Evolutionary conservation across 2,797 vertebrate species (phyloP).

Genomic region (Oophaga sylvatica): DNA sequence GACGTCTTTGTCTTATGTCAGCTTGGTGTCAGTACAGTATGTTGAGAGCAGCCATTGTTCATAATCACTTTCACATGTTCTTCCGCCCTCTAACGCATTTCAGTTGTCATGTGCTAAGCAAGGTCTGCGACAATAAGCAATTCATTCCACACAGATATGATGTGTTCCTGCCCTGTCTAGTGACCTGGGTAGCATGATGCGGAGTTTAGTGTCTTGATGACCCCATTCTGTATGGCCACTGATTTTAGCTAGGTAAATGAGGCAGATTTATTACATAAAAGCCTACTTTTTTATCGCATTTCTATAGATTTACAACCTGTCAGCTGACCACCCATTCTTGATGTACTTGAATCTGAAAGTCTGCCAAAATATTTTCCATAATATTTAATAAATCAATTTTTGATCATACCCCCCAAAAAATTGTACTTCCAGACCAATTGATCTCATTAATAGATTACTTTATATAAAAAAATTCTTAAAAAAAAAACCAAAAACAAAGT

Average conservation of each 20-base stretch:
- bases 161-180: neutral
- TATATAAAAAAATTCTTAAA: too few relatives aligned
- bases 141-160: neutral
- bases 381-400: neutral
- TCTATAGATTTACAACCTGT: slow-evolving; percentile 17
- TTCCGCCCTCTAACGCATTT: slow-evolving; percentile 1
- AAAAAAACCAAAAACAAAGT: too few relatives aligned
- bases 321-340: neutral
- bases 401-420: neutral
- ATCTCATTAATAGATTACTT: too few relatives aligned
- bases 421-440: too few relatives aligned
- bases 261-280: neutral
- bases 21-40: slow-evolving; percentile 18
- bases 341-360: neutral
- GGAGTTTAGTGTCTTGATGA: neutral
- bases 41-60: slow-evolving; percentile 44
- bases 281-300: neutral
- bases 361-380: neutral
- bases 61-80: slow-evolving; percentile 56
- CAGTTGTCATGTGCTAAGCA: slow-evolving; percentile 34
- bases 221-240: neutral
- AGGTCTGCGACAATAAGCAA: slow-evolving; percentile 10
- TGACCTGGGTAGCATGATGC: neutral
- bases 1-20: slow-evolving; percentile 5
- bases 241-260: neutral